A percentile compares a stretch with the other conserved stretches of the same genome.
Conservation (phyloP, 2,797 vertebrate genomes). For the Choloepus didactylus region DNA sequence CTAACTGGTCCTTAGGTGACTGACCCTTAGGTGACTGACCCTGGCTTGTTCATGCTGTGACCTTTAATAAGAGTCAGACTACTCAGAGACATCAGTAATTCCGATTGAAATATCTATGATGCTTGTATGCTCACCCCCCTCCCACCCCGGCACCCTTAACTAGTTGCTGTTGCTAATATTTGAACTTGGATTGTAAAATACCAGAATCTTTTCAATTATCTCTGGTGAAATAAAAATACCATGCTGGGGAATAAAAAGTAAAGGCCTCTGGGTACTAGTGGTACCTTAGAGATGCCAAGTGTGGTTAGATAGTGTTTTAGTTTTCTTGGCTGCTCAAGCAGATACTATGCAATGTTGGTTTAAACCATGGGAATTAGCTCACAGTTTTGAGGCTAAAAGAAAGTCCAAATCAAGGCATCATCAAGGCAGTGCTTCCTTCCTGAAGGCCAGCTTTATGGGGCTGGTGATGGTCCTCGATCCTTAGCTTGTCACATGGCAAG, state of each 20-base stretch:
- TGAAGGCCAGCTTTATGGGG: too few relatives aligned
- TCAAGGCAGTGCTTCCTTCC: too few relatives aligned
- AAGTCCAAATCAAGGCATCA: too few relatives aligned
- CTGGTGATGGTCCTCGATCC: too few relatives aligned
- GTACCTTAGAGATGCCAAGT: background rate
- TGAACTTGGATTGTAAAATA: constrained; percentile 11
- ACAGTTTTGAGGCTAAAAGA: too few relatives aligned
- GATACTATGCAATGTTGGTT: too few relatives aligned
- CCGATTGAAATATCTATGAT: background rate
- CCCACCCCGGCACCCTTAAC: background rate
- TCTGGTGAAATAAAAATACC: background rate
- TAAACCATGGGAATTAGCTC: too few relatives aligned
- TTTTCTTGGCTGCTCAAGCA: too few relatives aligned
- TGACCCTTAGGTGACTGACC: background rate
- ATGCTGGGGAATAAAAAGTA: background rate
- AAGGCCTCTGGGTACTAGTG: background rate
- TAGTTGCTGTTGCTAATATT: background rate
- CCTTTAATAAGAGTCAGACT: background rate
- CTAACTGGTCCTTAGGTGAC: background rate
- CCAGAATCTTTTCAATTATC: background rate
- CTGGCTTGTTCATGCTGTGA: background rate
- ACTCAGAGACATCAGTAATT: background rate
- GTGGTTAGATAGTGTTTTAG: background rate
- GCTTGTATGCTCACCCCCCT: background rate
- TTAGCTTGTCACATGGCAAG: too few relatives aligned